These are phyloP conservation scores for Agelastica alni DNA, from an alignment of 2,888 invertebrate species.

Conservation along the genomic window DNA sequence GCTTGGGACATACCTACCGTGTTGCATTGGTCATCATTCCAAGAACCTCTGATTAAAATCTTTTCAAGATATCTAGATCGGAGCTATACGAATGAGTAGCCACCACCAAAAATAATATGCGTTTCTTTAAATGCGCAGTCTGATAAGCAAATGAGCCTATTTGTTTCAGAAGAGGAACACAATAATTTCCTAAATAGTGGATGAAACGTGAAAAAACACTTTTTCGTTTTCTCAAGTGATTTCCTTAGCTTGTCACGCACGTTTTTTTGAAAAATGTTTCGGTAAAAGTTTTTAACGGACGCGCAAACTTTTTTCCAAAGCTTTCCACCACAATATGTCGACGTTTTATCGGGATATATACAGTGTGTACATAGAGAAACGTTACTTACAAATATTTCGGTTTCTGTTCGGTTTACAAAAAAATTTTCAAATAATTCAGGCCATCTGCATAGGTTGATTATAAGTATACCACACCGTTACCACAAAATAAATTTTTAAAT, in stretches of 20 bases:
- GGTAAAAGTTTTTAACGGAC: conserved; percentile 6
- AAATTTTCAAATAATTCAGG: too few species aligned
- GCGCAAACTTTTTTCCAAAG: conserved; percentile 7
- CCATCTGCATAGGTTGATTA: too few species aligned
- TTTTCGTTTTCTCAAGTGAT: conserved; percentile 13
- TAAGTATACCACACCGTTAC: too few species aligned
- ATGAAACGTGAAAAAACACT: conserved; percentile 12
- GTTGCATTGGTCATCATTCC: too few species aligned
- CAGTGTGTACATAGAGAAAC: too few species aligned
- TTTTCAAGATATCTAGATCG: too few species aligned
- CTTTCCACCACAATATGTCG: conserved; percentile 9
- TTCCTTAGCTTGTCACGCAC: conserved; percentile 12
- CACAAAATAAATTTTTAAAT: too few species aligned
- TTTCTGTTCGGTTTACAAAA: too few species aligned
- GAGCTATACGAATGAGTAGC: too few species aligned
- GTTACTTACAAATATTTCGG: too few species aligned
- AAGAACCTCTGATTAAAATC: too few species aligned
- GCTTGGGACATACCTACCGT: too few species aligned
- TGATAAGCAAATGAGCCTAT: conserved; percentile 19
- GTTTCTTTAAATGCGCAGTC: conserved; percentile 14
- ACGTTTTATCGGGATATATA: conserved; percentile 7
- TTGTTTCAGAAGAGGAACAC: conserved; percentile 18
- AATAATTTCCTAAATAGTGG: conserved; percentile 21
- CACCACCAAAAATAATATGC: conserved; percentile 9
- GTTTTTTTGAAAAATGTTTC: conserved; percentile 15